A percentile compares a stretch with the other conserved stretches of the same genome.
These are phyloP conservation scores for Macrocentrus cingulum DNA, from an alignment of 1,140 invertebrate genomes.

Conservation along the genomic window DNA sequence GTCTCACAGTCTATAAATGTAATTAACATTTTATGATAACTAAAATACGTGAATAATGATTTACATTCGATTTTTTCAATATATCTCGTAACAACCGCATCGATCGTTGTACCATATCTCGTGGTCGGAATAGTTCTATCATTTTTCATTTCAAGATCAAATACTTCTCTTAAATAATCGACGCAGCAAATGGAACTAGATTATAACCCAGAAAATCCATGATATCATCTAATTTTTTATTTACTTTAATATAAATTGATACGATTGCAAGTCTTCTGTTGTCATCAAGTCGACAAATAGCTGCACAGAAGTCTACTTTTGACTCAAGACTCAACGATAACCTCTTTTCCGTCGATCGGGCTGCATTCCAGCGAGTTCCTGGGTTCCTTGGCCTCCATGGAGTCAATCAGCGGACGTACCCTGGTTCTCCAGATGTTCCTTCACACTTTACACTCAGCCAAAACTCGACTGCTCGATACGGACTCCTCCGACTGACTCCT, in stretches of 20 bases:
- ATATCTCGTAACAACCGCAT: constrained; percentile 2
- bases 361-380: too few species aligned
- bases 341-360: too few species aligned
- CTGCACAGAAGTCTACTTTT: background rate
- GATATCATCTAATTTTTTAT: constrained; percentile 7
- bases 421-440: too few species aligned
- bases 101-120: constrained; percentile 9
- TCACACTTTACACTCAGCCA: too few species aligned
- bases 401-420: too few species aligned
- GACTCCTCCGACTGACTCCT: too few species aligned
- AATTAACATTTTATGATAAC: background rate
- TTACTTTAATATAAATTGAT: background rate
- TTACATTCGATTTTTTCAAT: background rate
- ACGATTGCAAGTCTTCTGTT: background rate
- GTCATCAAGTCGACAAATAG: background rate
- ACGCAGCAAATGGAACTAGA: background rate
- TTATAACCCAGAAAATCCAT: constrained; percentile 1
- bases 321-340: too few species aligned
- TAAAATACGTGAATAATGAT: background rate
- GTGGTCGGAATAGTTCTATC: background rate
- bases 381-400: too few species aligned
- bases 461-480: too few species aligned
- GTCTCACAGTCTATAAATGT: background rate
- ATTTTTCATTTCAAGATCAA: background rate
- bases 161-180: background rate